phyloP scores from a whole-genome alignment of 2,888 invertebrate species.

The Resseliella maxima region DNA sequence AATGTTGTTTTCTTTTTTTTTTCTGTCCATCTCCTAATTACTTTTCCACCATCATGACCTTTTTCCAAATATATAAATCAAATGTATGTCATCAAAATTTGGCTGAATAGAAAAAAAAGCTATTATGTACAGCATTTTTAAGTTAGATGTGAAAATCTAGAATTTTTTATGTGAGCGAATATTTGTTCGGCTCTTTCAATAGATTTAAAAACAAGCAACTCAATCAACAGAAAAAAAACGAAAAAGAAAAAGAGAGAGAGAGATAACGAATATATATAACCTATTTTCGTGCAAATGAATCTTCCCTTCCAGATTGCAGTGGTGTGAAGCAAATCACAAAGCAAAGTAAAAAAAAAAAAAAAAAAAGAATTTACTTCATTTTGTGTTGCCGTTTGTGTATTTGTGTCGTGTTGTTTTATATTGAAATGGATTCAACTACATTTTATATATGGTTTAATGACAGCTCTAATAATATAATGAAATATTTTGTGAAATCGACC shows the following conservation, averaged over 20 bases:
- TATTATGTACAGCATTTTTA: slow-evolving; percentile 12
- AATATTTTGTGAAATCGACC: neutral
- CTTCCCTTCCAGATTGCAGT: neutral
- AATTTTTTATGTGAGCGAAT: neutral
- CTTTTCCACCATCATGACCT: neutral
- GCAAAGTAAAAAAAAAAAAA: neutral
- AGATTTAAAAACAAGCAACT: neutral
- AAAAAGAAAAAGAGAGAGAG: too few species aligned
- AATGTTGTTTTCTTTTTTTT: neutral
- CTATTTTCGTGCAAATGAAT: slow-evolving; percentile 14
- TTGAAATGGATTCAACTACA: neutral
- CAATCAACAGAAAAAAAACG: slow-evolving; percentile 14
- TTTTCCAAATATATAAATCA: too few species aligned
- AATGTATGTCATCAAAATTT: neutral
- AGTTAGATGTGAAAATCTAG: neutral
- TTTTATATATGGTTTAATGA: neutral
- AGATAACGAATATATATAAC: too few species aligned
- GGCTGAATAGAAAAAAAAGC: neutral
- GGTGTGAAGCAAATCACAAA: neutral
- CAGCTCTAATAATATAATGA: slow-evolving; percentile 19
- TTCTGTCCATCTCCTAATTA: neutral
- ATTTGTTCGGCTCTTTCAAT: neutral
- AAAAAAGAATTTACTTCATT: neutral
- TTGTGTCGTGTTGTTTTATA: neutral
- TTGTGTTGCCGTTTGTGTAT: neutral